phyloP scores from a whole-genome alignment of 2,113 vertebrate species.

The Sialia sialis region DNA sequence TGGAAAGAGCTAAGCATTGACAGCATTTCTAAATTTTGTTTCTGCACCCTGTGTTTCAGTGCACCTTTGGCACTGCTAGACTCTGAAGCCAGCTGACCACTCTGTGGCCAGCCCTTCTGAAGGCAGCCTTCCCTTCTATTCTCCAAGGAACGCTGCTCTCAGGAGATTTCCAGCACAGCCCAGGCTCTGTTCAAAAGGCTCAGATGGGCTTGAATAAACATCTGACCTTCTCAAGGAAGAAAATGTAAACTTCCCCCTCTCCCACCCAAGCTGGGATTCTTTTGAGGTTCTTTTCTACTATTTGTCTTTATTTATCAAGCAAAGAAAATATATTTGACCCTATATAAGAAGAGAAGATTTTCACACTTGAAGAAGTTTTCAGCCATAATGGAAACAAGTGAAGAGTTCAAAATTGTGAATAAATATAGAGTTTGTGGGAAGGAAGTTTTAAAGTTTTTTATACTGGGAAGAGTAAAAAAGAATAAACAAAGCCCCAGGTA shows the following conservation, averaged over 20 bases:
- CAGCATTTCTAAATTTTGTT: background rate
- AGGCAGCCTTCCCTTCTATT: background rate
- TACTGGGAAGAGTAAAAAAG: background rate
- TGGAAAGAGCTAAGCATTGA: background rate
- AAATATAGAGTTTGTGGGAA: background rate
- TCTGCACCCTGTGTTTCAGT: background rate
- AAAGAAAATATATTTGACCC: background rate
- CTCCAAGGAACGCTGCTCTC: background rate
- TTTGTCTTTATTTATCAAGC: slow-evolving; percentile 33
- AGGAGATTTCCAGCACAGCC: slow-evolving; percentile 7
- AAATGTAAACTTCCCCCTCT: slow-evolving; percentile 2
- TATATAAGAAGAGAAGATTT: background rate
- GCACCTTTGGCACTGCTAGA: background rate
- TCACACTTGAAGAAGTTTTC: background rate
- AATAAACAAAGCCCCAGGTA: background rate
- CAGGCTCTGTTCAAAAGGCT: slow-evolving; percentile 9
- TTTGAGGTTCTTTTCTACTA: slow-evolving; percentile 13
- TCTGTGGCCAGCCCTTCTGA: background rate
- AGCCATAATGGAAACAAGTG: background rate
- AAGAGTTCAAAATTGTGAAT: background rate
- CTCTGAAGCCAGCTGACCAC: background rate
- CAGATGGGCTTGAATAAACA: slow-evolving; percentile 38
- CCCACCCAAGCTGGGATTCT: background rate
- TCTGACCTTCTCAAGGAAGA: background rate
- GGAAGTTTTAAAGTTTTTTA: background rate